Percentiles rank a stretch among this genome's conserved stretches.
phyloP scores from a whole-genome alignment of 2,888 invertebrate species.

The Iselma pallidipennis region DNA sequence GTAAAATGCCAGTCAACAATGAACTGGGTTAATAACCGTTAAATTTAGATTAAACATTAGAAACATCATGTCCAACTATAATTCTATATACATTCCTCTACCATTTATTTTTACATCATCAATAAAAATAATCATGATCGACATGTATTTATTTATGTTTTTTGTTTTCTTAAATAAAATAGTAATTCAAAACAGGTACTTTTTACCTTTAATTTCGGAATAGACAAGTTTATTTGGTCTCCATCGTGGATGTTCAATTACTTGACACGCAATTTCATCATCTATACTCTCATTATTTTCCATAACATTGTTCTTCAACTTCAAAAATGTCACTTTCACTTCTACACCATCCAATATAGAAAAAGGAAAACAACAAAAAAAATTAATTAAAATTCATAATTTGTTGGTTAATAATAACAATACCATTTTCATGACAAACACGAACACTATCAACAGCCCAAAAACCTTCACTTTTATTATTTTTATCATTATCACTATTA shows the following conservation, averaged over 20 bases:
- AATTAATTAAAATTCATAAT: constrained; percentile 1
- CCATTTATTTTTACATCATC: background rate
- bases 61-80: no score
- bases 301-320: constrained; percentile 27
- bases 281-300: constrained; percentile 24
- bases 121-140: background rate
- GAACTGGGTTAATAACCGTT: constrained; percentile 25
- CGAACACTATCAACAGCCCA: constrained; percentile 51
- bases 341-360: constrained; percentile 32
- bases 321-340: constrained; percentile 42
- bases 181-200: no score
- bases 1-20: background rate
- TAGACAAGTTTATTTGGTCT: constrained; percentile 39
- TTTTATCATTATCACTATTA: constrained; percentile 23
- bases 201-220: constrained; percentile 41
- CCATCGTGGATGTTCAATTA: constrained; percentile 42
- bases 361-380: constrained; percentile 4
- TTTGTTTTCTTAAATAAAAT: no score
- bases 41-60: constrained; percentile 19
- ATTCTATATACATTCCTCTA: no score
- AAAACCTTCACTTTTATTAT: constrained; percentile 38
- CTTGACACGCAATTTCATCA: constrained; percentile 39
- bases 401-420: background rate
- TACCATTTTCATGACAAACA: constrained; percentile 50
- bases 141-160: no score